Evolutionary conservation across 2,888 invertebrate genomes (phyloP), one percentile per base, ranked within the genome.

Genomic region (Torymus aiolomorphi): DNA sequence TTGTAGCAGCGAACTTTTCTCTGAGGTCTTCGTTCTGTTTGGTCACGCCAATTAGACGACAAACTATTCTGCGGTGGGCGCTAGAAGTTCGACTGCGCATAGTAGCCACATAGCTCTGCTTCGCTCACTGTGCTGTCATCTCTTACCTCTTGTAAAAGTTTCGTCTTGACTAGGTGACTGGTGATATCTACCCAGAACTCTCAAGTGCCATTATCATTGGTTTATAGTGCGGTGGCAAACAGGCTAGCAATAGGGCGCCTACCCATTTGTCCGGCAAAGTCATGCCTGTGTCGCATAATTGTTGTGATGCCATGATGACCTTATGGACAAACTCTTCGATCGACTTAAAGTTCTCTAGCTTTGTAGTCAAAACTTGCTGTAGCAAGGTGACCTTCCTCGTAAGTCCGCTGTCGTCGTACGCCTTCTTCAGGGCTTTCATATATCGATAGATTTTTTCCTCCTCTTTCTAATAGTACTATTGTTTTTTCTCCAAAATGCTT

Each of bases 151-250:
- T 70, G 56, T 59, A n/a, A n/a, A n/a, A n/a, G n/a, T n/a, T n/a
- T n/a, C n/a, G n/a, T n/a, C n/a, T 71, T 71, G 2, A 71, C 71
- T 1, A 59, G 42, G 12, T 71, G 59, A 12, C 42, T 13, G 2
- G 59, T 71, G 1, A 71, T 51, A 3, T 24, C 14, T 24, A 24
- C 4, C 52, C 24, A 4, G 31, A 59, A n/a, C 71, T 42, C 11
- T 49, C 49, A 2, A 71, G 51, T 14, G 69, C 51, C 71, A 71
- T 57, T 1, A 71, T 31, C 71, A 71, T 71, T 13, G 71, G 71
- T n/a, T 57, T 71, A 13, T 59, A 71, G n/a, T 12, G 1, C 3
- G 11, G 5, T 1, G 71, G 71, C 12, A 71, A 20, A 11, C 71
- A 42, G 1, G 31, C 14, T 2, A 57, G 20, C 2, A 71, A 12